Evolutionary conservation across 2,888 invertebrate genomes (phyloP).

Genomic region (Heteromyza rotundicornis): DNA sequence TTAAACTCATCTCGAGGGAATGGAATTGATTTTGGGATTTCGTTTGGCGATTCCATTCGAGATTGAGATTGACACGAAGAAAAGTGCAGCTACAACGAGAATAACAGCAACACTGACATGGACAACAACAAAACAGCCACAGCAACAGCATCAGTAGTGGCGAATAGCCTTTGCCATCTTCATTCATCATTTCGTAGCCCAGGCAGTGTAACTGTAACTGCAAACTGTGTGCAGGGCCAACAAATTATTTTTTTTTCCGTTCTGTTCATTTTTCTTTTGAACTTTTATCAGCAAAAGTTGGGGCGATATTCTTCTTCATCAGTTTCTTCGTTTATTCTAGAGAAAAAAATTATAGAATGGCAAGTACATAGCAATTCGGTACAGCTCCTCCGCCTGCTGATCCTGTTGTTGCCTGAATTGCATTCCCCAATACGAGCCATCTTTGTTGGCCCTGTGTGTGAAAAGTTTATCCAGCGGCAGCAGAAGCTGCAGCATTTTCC

Average conservation of each 20-base stretch:
- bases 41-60: slow-evolving; percentile 3
- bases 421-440: no score
- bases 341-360: no score
- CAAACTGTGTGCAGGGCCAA: no score
- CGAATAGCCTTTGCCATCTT: background rate
- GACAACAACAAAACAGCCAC: background rate
- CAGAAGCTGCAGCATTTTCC: background rate
- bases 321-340: background rate
- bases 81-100: background rate
- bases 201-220: background rate
- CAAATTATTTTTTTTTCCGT: no score
- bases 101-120: background rate
- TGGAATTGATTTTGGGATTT: slow-evolving; percentile 20
- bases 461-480: background rate
- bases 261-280: background rate
- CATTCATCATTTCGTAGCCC: background rate
- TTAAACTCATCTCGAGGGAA: background rate
- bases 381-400: no score
- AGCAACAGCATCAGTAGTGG: background rate
- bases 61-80: slow-evolving; percentile 15
- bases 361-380: background rate
- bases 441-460: background rate
- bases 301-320: no score
- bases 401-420: no score
- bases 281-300: background rate